A percentile compares a stretch with the other conserved stretches of the same genome.
Evolutionary conservation across 2,113 vertebrate species (phyloP).

Genomic region (Aptenodytes forsteri): DNA sequence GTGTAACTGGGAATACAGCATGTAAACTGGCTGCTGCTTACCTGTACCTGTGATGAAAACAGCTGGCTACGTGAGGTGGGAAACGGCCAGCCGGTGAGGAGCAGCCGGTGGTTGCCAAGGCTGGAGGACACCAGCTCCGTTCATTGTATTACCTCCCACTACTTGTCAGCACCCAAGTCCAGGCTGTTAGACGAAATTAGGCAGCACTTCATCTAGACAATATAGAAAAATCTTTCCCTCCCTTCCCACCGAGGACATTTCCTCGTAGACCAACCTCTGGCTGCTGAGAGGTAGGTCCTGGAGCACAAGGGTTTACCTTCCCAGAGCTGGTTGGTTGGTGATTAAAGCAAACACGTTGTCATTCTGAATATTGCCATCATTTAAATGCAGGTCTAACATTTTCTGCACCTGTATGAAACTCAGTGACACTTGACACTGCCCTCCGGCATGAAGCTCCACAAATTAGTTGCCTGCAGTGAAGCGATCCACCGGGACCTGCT

Average conservation of each 20-base stretch:
- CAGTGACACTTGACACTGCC: not conserved
- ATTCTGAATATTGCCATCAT: not conserved
- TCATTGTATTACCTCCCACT: not conserved
- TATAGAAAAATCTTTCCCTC: not conserved
- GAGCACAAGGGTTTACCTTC: not conserved
- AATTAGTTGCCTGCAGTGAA: not conserved
- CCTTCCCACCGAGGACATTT: not conserved
- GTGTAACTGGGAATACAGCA: not conserved
- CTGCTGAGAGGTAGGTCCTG: not conserved
- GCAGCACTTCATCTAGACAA: not conserved
- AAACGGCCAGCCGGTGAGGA: not conserved
- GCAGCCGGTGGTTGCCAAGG: not conserved
- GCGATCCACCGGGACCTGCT: not conserved
- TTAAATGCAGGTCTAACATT: not conserved
- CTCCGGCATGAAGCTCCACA: not conserved
- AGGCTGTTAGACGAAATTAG: not conserved
- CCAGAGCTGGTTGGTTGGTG: not conserved
- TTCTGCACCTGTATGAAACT: not conserved
- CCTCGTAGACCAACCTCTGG: not conserved
- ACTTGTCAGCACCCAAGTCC: not conserved
- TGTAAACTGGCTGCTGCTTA: not conserved
- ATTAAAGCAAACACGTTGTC: not conserved
- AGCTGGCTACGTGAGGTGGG: not conserved
- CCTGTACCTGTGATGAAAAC: not conserved
- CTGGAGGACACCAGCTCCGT: not conserved